Base-by-base conservation (phyloP, 1,140 invertebrate species). In the Drosophila pseudoobscura region DNA sequence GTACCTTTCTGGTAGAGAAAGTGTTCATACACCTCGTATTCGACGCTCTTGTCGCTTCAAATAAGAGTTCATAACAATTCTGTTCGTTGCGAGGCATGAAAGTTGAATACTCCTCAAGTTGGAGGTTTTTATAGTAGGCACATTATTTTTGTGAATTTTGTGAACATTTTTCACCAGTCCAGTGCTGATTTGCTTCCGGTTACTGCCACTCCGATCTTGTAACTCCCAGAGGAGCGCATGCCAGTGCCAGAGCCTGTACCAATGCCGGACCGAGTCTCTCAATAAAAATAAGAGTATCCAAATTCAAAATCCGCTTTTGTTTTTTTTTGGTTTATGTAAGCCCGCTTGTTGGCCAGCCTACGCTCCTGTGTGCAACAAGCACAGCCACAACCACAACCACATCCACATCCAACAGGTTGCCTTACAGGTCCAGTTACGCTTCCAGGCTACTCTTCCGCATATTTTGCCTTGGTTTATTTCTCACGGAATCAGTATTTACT, bases 371-470 rank as follows among this genome's bases (percentile, higher is more conserved):
- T 80, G 71, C 61, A 5, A 31, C 45, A 66, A 66, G 50, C 66
- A 31, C 44, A 73, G 58, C 72, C 57, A 75, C 53, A 77, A 68
- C 59, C 64, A 72, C 55, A 47, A 72, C 71, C 60, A 76, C 52
- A 69, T 84, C 74, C 82, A 85, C 75, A 73, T 85, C 75, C 76
- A 76, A 59, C 35, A 39, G 35, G 68, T 76, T 66, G 79, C 57
- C 75, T 88, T 87, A 74, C 83, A 83, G 65, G 71, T 78, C 62
- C 75, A 51, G 69, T 59, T 51, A 45, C 44, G 43, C n/a, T 43
- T 75, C 74, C 85, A 80, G 83, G 62, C 78, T 70, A 78, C 77
- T 87, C 89, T 87, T 87, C 83, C 83, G 83, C 83, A 89, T 89
- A 17, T 72, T 80, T 75, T 49, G 45, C 47, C 80, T 59, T 69